Evolutionary conservation across 2,888 invertebrate genomes (phyloP).

Genomic region (Heliconius cydno): DNA sequence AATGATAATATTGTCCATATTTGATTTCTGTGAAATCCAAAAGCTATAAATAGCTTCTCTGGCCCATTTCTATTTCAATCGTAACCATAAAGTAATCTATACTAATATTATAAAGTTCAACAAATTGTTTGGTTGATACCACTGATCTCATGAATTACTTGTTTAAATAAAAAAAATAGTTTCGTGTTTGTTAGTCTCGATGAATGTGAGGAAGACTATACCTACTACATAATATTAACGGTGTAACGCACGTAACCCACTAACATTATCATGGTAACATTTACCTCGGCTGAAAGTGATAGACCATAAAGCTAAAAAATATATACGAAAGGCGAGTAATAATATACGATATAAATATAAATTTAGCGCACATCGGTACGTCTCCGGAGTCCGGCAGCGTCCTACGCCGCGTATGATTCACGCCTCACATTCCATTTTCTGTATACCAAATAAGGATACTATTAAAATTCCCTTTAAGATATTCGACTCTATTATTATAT

Average conservation of each 20-base stretch:
- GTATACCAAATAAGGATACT: slow-evolving; percentile 64
- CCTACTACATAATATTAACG: too few relatives aligned
- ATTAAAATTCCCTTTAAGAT: slow-evolving; percentile 70
- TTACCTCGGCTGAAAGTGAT: too few relatives aligned
- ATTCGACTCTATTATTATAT: slow-evolving; percentile 59
- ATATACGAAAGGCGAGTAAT: background rate
- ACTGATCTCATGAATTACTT: too few relatives aligned
- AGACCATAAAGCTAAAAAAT: too few relatives aligned
- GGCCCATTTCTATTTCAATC: background rate
- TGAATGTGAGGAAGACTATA: too few relatives aligned
- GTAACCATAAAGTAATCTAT: too few relatives aligned
- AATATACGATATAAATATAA: slow-evolving; percentile 17
- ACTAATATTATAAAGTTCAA: too few relatives aligned
- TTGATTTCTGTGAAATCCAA: slow-evolving; percentile 2
- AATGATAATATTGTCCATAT: slow-evolving; percentile 13
- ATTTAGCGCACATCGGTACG: slow-evolving; percentile 10
- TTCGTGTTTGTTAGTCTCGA: too few relatives aligned
- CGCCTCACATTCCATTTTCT: slow-evolving; percentile 55
- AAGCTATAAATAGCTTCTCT: slow-evolving; percentile 25
- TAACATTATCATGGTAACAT: too few relatives aligned
- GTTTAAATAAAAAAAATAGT: too few relatives aligned
- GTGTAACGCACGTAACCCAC: too few relatives aligned
- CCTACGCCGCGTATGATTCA: slow-evolving; percentile 73
- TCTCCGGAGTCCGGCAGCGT: slow-evolving; percentile 42
- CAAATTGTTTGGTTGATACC: background rate